Evolutionary conservation across 1,140 invertebrate species (phyloP).

Genomic region (Nasonia longicornis): DNA sequence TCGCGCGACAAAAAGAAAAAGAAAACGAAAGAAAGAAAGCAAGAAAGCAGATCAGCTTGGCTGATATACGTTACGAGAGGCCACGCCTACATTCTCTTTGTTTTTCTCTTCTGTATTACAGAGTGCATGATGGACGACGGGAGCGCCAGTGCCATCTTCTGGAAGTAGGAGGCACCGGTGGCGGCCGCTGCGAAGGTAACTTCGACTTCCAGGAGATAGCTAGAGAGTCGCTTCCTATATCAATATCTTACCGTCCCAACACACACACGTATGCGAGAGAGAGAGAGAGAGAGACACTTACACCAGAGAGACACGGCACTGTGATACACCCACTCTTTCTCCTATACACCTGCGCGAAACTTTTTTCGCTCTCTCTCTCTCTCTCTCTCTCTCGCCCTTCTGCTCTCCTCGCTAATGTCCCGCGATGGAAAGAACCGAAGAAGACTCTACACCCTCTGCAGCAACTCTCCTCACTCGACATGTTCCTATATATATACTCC

Average conservation of each 20-base stretch:
- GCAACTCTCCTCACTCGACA: neutral
- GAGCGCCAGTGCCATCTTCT: slow-evolving; percentile 73
- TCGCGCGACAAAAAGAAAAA: neutral
- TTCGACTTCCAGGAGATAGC: slow-evolving; percentile 74
- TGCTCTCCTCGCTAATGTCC: slow-evolving; percentile 65
- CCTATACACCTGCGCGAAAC: neutral
- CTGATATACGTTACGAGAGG: slow-evolving; percentile 2
- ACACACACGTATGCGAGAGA: neutral
- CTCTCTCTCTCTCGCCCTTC: slow-evolving; percentile 51
- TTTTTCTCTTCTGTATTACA: slow-evolving; percentile 74
- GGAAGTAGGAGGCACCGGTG: slow-evolving; percentile 74
- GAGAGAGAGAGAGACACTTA: neutral
- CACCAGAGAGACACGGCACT: neutral
- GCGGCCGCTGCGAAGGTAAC: slow-evolving; percentile 71
- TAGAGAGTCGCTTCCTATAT: slow-evolving; percentile 55
- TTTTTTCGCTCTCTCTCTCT: neutral
- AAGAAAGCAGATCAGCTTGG: slow-evolving; percentile 1
- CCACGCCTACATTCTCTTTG: slow-evolving; percentile 46
- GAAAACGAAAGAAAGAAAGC: neutral
- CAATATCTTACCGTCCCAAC: slow-evolving; percentile 9
- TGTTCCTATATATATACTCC: neutral
- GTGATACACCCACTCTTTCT: neutral
- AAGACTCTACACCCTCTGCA: slow-evolving; percentile 4
- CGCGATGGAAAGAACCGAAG: slow-evolving; percentile 26
- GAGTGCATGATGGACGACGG: slow-evolving; percentile 74